These are phyloP conservation scores for Paelopatides confundens DNA, from an alignment of 53 echinoderm and acorn worm species.

Conservation along the genomic window DNA sequence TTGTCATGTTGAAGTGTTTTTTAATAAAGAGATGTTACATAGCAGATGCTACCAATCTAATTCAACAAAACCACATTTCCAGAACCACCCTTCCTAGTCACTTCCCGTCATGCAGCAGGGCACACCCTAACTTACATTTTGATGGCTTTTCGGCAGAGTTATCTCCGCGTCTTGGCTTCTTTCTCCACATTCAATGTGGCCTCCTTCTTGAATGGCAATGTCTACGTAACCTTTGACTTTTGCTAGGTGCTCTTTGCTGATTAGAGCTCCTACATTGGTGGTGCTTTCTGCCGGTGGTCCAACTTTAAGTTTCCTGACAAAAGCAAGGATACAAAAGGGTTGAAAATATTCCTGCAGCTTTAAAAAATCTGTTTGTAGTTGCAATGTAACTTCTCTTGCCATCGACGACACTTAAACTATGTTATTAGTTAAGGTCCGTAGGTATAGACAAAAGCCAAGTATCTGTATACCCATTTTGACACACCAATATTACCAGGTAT, in stretches of 20 bases:
- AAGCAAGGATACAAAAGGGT: neutral
- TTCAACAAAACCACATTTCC: no score
- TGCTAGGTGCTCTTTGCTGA: slow-evolving; percentile 86
- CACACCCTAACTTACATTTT: slow-evolving; percentile 62
- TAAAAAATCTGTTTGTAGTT: no score
- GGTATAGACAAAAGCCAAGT: no score
- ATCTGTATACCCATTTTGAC: no score
- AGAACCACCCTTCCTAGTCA: no score
- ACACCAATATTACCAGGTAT: no score
- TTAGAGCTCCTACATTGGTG: slow-evolving; percentile 86
- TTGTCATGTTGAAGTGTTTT: no score
- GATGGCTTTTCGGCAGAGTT: slow-evolving; percentile 67
- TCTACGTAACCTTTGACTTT: slow-evolving; percentile 96
- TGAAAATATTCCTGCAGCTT: neutral
- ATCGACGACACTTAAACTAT: no score
- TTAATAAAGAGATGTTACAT: no score
- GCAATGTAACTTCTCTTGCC: no score
- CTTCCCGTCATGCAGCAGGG: neutral
- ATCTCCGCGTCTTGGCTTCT: slow-evolving; percentile 55
- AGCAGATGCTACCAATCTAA: no score
- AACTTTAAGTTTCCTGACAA: slow-evolving; percentile 79
- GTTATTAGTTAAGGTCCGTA: no score
- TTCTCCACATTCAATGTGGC: slow-evolving; percentile 83
- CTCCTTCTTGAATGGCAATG: slow-evolving; percentile 86
- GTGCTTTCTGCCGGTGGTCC: slow-evolving; percentile 78